A percentile compares a stretch with the other conserved stretches of the same genome.
Evolutionary conservation across 92 coral and sea anemone species (phyloP).

Genomic region (Galaxea fascicularis): DNA sequence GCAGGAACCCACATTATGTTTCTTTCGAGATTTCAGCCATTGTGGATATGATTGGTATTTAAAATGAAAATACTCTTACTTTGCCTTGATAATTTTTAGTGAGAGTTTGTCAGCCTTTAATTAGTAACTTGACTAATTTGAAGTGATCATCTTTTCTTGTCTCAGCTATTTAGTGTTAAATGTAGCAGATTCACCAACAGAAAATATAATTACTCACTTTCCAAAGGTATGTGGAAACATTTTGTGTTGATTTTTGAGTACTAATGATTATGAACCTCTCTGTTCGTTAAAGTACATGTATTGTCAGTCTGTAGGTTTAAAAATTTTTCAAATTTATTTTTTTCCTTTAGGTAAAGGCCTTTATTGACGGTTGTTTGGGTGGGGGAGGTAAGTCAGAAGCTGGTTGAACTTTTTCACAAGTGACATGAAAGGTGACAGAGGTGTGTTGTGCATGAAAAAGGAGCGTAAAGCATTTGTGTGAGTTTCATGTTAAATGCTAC

Average conservation of each 20-base stretch:
- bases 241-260: background rate
- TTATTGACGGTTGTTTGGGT: conserved; percentile 85
- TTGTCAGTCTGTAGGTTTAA: background rate
- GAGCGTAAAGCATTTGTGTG: background rate
- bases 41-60: too few species aligned
- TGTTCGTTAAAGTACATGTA: background rate
- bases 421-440: too few species aligned
- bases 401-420: background rate
- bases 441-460: too few species aligned
- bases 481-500: background rate
- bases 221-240: conserved; percentile 74
- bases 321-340: background rate
- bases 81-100: too few species aligned
- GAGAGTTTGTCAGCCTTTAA: too few species aligned
- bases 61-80: too few species aligned
- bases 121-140: background rate
- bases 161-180: conserved; percentile 89
- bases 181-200: conserved; percentile 96
- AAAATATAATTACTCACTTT: conserved; percentile 93
- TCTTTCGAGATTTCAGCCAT: too few species aligned
- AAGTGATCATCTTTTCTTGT: background rate
- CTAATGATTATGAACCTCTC: background rate
- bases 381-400: conserved; percentile 70
- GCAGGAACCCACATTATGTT: too few species aligned
- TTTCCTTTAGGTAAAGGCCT: conserved; percentile 79